Evolutionary conservation across 2,888 invertebrate species (phyloP).

Genomic region (Hanleya hanleyi): DNA sequence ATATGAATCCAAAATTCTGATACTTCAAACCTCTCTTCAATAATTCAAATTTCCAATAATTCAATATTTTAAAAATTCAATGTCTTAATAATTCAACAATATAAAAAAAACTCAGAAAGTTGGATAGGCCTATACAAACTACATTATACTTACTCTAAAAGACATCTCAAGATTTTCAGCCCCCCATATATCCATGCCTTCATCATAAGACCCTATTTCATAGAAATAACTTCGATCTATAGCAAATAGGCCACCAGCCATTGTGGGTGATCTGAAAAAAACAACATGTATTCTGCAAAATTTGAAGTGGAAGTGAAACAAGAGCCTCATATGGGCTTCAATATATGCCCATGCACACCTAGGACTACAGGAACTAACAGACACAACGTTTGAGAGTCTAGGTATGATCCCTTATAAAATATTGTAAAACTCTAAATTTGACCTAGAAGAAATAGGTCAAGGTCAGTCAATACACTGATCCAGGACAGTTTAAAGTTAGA

Average conservation of each 20-base stretch:
- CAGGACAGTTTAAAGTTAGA: neutral
- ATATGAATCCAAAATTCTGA: too few relatives aligned
- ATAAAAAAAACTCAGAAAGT: too few relatives aligned
- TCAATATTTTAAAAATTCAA: too few relatives aligned
- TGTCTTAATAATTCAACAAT: too few relatives aligned
- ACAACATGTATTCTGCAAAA: neutral
- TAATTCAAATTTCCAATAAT: too few relatives aligned
- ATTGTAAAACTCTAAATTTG: too few relatives aligned
- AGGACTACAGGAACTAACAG: neutral
- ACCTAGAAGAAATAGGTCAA: too few relatives aligned
- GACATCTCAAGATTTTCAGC: constrained; percentile 97
- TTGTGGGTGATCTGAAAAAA: constrained; percentile 86
- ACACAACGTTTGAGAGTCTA: neutral
- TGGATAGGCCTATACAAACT: too few relatives aligned
- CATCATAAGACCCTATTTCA: constrained; percentile 97
- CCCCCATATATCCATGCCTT: constrained; percentile 99
- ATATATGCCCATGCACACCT: too few relatives aligned
- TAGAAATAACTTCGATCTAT: constrained; percentile 98
- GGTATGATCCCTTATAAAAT: too few relatives aligned
- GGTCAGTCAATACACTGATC: neutral
- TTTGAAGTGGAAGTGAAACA: neutral
- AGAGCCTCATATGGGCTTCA: too few relatives aligned
- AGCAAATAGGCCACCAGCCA: constrained; percentile 98
- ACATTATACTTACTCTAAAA: constrained; percentile 90
- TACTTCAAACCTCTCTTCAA: too few relatives aligned